Base-by-base conservation (phyloP, 1,140 invertebrate genomes). In the Leptopilina clavipes region DNA sequence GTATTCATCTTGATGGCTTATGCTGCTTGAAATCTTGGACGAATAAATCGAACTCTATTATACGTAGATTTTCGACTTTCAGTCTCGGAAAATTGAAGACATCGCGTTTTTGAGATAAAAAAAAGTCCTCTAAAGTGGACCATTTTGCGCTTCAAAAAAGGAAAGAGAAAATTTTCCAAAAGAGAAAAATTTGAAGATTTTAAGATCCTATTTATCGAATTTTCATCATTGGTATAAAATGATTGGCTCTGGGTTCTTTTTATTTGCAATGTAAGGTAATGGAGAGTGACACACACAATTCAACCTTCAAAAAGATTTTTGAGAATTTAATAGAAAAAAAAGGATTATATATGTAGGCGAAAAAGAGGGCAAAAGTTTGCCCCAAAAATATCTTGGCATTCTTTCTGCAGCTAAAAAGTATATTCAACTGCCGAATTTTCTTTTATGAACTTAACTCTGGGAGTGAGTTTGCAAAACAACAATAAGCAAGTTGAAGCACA, bases 401-500 rank as follows among this genome's bases (percentile, higher is more conserved):
- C 11, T n/a, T 48, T 14, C 56, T 25, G 18, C 1, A n/a, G 6
- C 25, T 3, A 31, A 31, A 59, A n/a, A n/a, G n/a, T n/a, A 59
- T 22, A 19, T 59, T 14, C 56, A 25, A 59, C 18, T 59, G 56
- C 56, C 56, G 56, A 59, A 59, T n/a, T 59, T 59, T 59, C 56
- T 59, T 59, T 59, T 59, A 59, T 59, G 56, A 25, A 59, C 56
- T 59, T 52, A n/a, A 52, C 48, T 52, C 3, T 7, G 5, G 12
- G 2, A 59, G 11, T 25, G 14, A 59, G 56, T 59, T 59, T 59
- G 56, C 18, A 59, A 59, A 59, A 59, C 56, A 59, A 59, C 18
- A 59, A 59, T 59, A 59, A 59, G 56, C 56, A n/a, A 25, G 22
- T 25, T 59, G 56, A 59, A 59, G 56, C 56, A 59, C 56, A 59